Percentiles rank a stretch among this genome's conserved stretches.
Conservation (phyloP, 2,113 vertebrate genomes). For the Passer montanus region DNA sequence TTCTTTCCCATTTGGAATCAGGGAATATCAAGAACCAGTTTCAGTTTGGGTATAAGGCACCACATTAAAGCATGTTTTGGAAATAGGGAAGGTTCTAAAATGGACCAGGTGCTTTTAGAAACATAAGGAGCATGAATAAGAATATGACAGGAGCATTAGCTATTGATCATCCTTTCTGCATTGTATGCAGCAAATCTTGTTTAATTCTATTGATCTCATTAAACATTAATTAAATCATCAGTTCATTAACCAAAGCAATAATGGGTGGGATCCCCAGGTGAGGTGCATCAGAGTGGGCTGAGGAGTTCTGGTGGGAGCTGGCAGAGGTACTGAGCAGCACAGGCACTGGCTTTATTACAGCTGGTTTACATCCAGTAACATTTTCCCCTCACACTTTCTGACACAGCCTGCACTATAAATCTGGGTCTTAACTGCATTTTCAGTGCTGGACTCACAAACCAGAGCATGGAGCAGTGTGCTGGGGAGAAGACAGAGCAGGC, state of each 20-base stretch:
- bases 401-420: neutral
- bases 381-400: neutral
- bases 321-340: neutral
- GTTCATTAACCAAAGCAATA: neutral
- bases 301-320: neutral
- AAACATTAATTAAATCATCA: neutral
- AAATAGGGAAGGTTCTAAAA: neutral
- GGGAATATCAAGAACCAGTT: neutral
- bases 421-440: neutral
- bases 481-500: neutral
- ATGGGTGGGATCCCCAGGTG: neutral
- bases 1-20: neutral
- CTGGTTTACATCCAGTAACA: accelerated
- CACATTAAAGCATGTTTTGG: accelerated
- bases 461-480: neutral
- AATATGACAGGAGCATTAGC: neutral
- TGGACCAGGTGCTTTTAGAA: neutral
- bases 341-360: neutral
- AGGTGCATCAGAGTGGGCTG: neutral
- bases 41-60: neutral
- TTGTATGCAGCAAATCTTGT: neutral
- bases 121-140: neutral
- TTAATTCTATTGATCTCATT: neutral
- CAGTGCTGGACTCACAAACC: neutral
- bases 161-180: neutral